Conservation (phyloP, 2,888 invertebrate genomes). For the Acanthosepion lycidas region DNA sequence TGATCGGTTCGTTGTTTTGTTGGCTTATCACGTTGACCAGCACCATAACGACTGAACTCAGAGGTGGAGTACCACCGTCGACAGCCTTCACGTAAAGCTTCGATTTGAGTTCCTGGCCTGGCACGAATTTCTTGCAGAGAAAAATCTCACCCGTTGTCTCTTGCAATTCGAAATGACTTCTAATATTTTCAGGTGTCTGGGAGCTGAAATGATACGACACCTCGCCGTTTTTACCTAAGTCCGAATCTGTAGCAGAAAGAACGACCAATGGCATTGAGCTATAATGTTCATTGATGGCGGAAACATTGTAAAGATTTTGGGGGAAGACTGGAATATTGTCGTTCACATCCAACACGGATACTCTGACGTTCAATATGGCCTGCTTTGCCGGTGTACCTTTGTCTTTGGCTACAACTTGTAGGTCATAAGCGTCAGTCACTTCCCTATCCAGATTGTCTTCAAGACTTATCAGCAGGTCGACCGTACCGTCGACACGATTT, state of each 20-base stretch:
- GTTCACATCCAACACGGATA: conserved; percentile 65
- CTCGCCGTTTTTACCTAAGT: conserved; percentile 86
- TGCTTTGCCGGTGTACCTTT: conserved; percentile 61
- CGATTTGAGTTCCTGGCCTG: neutral
- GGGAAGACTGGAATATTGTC: conserved; percentile 77
- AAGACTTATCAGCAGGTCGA: neutral
- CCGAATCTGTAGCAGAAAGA: conserved; percentile 78
- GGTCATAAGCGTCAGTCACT: conserved; percentile 60
- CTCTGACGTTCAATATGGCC: conserved; percentile 54
- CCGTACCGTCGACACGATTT: neutral
- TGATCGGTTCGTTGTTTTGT: neutral
- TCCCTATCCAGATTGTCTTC: conserved; percentile 81
- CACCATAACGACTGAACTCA: neutral
- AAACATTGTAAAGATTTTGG: conserved; percentile 83
- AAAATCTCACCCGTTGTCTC: neutral
- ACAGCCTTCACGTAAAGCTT: neutral
- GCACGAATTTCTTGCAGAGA: neutral
- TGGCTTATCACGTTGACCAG: neutral
- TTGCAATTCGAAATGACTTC: neutral
- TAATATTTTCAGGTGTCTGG: neutral
- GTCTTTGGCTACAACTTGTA: conserved; percentile 66
- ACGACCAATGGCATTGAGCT: conserved; percentile 92
- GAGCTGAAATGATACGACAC: neutral
- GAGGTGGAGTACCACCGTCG: neutral
- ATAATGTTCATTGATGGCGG: conserved; percentile 89